phyloP scores from a whole-genome alignment of 1,140 invertebrate genomes.

The Piezodorus guildinii region DNA sequence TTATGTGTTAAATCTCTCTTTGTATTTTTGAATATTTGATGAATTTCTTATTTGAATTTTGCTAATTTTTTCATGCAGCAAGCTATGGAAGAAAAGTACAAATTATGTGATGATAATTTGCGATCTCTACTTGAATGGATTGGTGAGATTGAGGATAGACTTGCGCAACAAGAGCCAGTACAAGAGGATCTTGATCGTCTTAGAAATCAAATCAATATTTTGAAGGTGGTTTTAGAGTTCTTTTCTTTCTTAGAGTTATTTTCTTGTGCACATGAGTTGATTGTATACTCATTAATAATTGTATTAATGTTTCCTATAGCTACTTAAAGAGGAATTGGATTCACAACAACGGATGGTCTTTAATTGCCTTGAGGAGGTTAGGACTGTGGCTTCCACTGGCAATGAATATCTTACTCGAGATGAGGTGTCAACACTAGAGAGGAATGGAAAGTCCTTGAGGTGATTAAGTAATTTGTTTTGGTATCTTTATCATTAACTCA shows the following conservation, averaged over 20 bases:
- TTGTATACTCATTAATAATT: no score
- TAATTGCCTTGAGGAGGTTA: slow-evolving; percentile 79
- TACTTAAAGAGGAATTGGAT: slow-evolving; percentile 83
- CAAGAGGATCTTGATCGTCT: slow-evolving; percentile 80
- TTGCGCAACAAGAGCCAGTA: slow-evolving; percentile 77
- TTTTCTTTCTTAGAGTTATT: no score
- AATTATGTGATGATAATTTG: slow-evolving; percentile 71
- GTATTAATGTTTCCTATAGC: slow-evolving; percentile 40
- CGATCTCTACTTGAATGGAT: slow-evolving; percentile 81
- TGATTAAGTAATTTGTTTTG: not conserved
- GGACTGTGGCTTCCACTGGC: slow-evolving; percentile 79
- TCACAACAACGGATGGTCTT: slow-evolving; percentile 73
- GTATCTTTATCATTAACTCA: no score
- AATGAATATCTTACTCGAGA: slow-evolving; percentile 80
- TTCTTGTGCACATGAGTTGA: not conserved
- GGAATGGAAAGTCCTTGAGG: slow-evolving; percentile 64
- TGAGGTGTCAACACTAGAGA: slow-evolving; percentile 74
- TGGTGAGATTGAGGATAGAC: slow-evolving; percentile 67
- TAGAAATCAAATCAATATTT: slow-evolving; percentile 74
- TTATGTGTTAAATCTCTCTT: not conserved
- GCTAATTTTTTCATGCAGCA: slow-evolving; percentile 47
- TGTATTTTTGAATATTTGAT: not conserved
- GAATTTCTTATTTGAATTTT: not conserved
- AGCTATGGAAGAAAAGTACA: slow-evolving; percentile 89
- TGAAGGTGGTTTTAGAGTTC: slow-evolving; percentile 49